Evolutionary conservation across 2,113 vertebrate genomes (phyloP).

Genomic region (Argyrosomus japonicus): DNA sequence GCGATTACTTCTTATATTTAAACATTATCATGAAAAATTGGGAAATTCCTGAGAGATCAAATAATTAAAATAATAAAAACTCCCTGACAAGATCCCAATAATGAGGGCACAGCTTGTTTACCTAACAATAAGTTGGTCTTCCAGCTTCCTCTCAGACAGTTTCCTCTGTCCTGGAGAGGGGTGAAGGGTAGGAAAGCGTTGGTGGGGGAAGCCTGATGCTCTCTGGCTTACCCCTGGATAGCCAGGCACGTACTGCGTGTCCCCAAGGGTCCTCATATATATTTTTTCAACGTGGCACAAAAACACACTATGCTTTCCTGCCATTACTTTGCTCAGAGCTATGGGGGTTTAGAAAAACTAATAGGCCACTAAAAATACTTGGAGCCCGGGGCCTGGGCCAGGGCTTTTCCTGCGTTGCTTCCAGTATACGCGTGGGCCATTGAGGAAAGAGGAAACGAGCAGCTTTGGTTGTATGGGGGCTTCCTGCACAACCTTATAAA

Average conservation of each 20-base stretch:
- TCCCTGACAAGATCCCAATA: constrained; percentile 1
- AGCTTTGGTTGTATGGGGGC: constrained; percentile 71
- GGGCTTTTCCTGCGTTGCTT: constrained; percentile 80
- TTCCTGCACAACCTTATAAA: constrained; percentile 86
- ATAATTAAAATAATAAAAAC: not conserved
- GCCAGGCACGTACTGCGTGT: constrained; percentile 57
- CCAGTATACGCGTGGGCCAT: constrained; percentile 81
- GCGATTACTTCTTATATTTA: not conserved
- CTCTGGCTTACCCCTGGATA: constrained; percentile 66
- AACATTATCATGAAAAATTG: too few species aligned
- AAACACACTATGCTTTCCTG: constrained; percentile 81
- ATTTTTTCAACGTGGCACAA: constrained; percentile 72
- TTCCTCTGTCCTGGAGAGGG: constrained; percentile 78
- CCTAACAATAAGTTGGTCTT: constrained; percentile 54
- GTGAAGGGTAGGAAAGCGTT: constrained; percentile 66
- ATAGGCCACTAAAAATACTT: constrained; percentile 85
- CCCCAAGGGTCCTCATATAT: constrained; percentile 68
- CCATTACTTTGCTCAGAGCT: constrained; percentile 72
- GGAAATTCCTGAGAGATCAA: too few species aligned
- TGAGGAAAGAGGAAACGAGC: constrained; percentile 84
- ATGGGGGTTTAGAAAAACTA: constrained; percentile 83
- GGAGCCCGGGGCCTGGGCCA: constrained; percentile 56
- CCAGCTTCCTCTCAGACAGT: constrained; percentile 62
- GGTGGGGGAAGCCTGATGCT: constrained; percentile 58
- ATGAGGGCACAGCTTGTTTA: constrained; percentile 59